Evolutionary conservation across 2,888 invertebrate species (phyloP), one percentile per base, ranked within the genome.

Genomic region (Augochlorella aurata): DNA sequence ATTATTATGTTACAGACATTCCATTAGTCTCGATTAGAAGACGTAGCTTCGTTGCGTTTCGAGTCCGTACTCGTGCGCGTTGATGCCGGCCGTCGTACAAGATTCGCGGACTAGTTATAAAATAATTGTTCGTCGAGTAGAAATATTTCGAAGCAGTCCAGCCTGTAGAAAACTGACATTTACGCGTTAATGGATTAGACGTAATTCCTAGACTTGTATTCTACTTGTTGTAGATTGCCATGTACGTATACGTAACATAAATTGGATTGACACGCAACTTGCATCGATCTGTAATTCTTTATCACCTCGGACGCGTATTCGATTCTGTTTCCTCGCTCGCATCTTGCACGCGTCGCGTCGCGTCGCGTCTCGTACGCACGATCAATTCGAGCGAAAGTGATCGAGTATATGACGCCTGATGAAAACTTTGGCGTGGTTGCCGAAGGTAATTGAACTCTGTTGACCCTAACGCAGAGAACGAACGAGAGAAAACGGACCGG

Each of bases 361-460:
- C 38, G 38, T 38, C 38, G 38, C 38, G 38, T 72, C 74, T 77
- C 69, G 81, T 82, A 81, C 77, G 83, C 75, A 78, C 76, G 85
- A 88, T 89, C 83, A 90, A 90, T 89, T 86, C 86, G 80, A 87
- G 65, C 74, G 83, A 85, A 88, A 85, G 86, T 82, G 85, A 88
- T 89, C 85, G 86, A 86, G 77, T 77, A 18, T 63, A 63, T 63
- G 87, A 85, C 72, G 87, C 77, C 65, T 68, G 85, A 81, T 85
- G 88, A 82, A 89, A 90, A 90, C 85, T 85, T 83, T 73, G 82
- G 83, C 84, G 83, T 80, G 80, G 77, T 75, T 80, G 80, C 76
- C 82, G 85, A 86, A 88, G 90, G 88, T 88, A 90, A 89, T 90
- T 91, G 88, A 90, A 89, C 90, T 88, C 87, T 78, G 83, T 90